Evolutionary conservation across 35 echinoderm and acorn worm species (phyloP), one percentile per base, ranked within the genome.

Genomic region (Stichopus chloronotus): DNA sequence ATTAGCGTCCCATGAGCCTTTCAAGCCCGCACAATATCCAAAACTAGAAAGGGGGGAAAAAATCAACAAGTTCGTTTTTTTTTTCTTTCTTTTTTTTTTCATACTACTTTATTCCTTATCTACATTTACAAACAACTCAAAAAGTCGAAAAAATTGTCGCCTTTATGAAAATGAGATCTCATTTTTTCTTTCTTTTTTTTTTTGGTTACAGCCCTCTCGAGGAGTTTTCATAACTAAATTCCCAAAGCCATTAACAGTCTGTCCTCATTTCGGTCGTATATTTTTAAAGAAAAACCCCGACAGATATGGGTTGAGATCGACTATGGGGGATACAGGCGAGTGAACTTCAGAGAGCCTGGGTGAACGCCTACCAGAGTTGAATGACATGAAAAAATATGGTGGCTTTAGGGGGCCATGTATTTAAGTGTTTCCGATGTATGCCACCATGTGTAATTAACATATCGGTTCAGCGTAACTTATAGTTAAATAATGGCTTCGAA

Each of bases 161-260:
- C 82, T 85, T 9, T 19, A 17, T 85, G 53, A 85, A 85, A 85
- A 56, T 56, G 55, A 83, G 80, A 83, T 83, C 80, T 83, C 52
- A 56, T 81, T 81, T 81, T 78, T 78, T 78, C n/a, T n/a, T n/a
- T n/a, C n/a, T 78, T 78, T 17, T 71, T 71, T 71, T 71, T 71
- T 79, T 79, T 79, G 77, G 80, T 83, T 83, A 83, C 80, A 83
- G 55, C 53, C 55, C 80, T 83, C 80, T 56, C 7, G 80, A 83
- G 80, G 55, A 83, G 80, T 83, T 56, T 83, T 83, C 80, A 83
- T 83, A 83, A 83, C 80, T 83, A 55, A 83, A 83, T 83, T 83
- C 80, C 80, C 80, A 83, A 56, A 55, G 80, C 80, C 80, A 83
- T 83, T 83, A 83, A 83, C 80, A 83, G 80, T 56, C 80, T 83